These are phyloP conservation scores for Phylloscopus whistleri DNA, from an alignment of 2,113 vertebrate species.

Conservation along the genomic window DNA sequence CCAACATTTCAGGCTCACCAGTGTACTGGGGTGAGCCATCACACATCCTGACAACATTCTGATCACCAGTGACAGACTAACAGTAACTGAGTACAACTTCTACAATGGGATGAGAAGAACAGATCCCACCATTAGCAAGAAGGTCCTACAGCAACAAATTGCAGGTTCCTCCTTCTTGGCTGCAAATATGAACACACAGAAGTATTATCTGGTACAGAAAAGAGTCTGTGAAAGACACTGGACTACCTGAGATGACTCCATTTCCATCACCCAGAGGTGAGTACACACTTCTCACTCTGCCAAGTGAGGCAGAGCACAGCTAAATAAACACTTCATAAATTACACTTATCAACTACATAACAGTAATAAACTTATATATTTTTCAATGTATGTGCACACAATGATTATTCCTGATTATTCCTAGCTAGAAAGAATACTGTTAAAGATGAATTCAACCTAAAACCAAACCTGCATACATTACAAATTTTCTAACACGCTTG, in stretches of 20 bases:
- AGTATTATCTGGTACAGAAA: background rate
- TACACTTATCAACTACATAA: background rate
- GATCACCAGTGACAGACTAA: background rate
- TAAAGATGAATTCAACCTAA: background rate
- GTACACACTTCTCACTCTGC: background rate
- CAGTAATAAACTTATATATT: background rate
- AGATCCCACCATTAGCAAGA: background rate
- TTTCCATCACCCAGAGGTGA: background rate
- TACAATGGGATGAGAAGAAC: background rate
- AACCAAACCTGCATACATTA: background rate
- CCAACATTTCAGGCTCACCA: background rate
- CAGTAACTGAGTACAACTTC: background rate
- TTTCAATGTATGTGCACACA: background rate
- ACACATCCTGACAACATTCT: background rate
- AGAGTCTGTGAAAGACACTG: rapidly evolving
- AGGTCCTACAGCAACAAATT: background rate
- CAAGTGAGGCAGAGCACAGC: background rate
- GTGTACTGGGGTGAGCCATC: background rate
- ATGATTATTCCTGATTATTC: background rate
- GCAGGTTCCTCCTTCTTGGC: background rate
- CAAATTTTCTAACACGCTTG: background rate
- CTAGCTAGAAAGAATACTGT: background rate
- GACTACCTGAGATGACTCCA: background rate
- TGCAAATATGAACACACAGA: background rate
- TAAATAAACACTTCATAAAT: background rate